Conservation (phyloP, 2,888 invertebrate species). For the Cyclophora punctaria region DNA sequence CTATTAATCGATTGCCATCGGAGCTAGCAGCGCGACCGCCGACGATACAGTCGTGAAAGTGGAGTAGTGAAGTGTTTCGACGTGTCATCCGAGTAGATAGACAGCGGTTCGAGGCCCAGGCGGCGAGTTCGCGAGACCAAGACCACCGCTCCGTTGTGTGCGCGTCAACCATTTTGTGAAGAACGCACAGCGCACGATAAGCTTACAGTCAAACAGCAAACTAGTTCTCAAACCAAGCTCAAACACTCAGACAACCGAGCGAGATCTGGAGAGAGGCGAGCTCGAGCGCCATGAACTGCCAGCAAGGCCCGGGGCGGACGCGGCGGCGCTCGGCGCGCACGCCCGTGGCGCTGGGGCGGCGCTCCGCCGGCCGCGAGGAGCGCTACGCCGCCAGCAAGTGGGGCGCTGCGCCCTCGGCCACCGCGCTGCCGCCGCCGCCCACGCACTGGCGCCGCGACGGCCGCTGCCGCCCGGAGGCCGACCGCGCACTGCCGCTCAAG, state of each 20-base stretch:
- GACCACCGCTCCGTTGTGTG: constrained; percentile 34
- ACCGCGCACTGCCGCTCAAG: constrained; percentile 77
- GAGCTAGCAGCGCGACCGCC: constrained; percentile 71
- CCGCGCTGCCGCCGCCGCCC: constrained; percentile 86
- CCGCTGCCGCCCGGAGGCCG: constrained; percentile 64
- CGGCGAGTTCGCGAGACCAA: constrained; percentile 28
- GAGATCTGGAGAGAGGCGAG: constrained; percentile 20
- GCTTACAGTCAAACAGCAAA: constrained; percentile 20
- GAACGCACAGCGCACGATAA: constrained; percentile 41
- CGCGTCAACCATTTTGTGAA: constrained; percentile 61
- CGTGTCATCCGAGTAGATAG: constrained; percentile 69
- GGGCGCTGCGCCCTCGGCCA: constrained; percentile 86
- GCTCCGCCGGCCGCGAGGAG: constrained; percentile 40
- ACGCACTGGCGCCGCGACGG: constrained; percentile 80
- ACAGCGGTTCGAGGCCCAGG: constrained; percentile 65
- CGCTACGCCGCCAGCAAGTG: constrained; percentile 85
- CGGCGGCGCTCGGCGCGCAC: constrained; percentile 41
- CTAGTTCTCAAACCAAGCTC: constrained; percentile 4
- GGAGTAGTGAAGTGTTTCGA: constrained; percentile 65
- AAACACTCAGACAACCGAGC: constrained; percentile 5
- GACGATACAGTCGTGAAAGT: constrained; percentile 64
- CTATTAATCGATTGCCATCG: constrained; percentile 60
- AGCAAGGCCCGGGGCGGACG: constrained; percentile 30
- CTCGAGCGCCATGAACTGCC: constrained; percentile 38
- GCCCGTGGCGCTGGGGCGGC: constrained; percentile 25